phyloP scores from a whole-genome alignment of 2,113 vertebrate species.

The Emberiza fucata region DNA sequence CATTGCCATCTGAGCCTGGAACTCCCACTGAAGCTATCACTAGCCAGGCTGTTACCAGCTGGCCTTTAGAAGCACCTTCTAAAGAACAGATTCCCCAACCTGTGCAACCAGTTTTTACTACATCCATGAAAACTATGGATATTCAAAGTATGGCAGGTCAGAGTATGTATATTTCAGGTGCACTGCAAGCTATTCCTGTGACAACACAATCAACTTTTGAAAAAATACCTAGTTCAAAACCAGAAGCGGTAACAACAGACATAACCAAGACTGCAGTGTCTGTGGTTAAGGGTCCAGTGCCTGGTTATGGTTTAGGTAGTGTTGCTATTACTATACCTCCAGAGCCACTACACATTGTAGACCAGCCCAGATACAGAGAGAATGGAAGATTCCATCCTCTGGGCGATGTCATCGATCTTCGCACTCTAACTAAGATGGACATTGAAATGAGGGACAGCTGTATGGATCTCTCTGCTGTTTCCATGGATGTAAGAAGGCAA shows the following conservation, averaged over 20 bases:
- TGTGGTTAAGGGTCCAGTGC: slow-evolving; percentile 70
- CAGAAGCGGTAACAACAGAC: slow-evolving; percentile 80
- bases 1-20: slow-evolving; percentile 92
- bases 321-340: slow-evolving; percentile 69
- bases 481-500: slow-evolving; percentile 78
- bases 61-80: slow-evolving; percentile 73
- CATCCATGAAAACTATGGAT: slow-evolving; percentile 78
- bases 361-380: slow-evolving; percentile 76
- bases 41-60: slow-evolving; percentile 81
- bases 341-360: slow-evolving; percentile 72
- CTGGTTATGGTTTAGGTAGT: slow-evolving; percentile 69
- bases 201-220: slow-evolving; percentile 71
- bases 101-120: slow-evolving; percentile 76
- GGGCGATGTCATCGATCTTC: slow-evolving; percentile 89
- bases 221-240: slow-evolving; percentile 70
- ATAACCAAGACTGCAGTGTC: slow-evolving; percentile 80
- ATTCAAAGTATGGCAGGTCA: slow-evolving; percentile 76
- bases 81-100: slow-evolving; percentile 73
- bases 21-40: slow-evolving; percentile 87
- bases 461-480: slow-evolving; percentile 78
- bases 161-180: slow-evolving; percentile 75
- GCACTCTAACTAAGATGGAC: slow-evolving; percentile 82
- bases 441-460: slow-evolving; percentile 80
- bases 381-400: slow-evolving; percentile 79
- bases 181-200: slow-evolving; percentile 79